A percentile compares a stretch with the other conserved stretches of the same genome.
Evolutionary conservation across 2,888 invertebrate species (phyloP).

Genomic region (Bursaphelenchus okinawaensis): DNA sequence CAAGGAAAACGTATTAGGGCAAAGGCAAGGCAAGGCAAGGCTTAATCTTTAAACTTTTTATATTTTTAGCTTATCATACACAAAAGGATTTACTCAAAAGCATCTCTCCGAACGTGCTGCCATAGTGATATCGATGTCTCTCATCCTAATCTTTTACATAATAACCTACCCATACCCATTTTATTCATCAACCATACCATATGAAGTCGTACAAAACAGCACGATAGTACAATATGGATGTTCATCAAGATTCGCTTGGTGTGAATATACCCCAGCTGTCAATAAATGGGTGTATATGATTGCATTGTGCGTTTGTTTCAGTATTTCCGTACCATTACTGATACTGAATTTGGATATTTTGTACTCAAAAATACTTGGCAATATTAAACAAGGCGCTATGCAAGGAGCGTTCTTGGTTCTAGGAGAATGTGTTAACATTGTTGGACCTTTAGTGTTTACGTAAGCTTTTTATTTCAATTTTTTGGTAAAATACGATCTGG

Average conservation of each 20-base stretch:
- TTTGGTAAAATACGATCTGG: not conserved
- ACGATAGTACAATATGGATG: slow-evolving; percentile 19
- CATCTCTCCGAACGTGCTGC: slow-evolving; percentile 8
- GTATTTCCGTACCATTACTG: slow-evolving; percentile 26
- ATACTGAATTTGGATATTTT: slow-evolving; percentile 34
- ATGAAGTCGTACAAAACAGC: not conserved
- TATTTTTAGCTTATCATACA: slow-evolving; percentile 1
- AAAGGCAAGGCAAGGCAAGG: too few relatives aligned
- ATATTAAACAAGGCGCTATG: slow-evolving; percentile 28
- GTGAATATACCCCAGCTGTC: slow-evolving; percentile 24
- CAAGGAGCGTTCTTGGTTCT: slow-evolving; percentile 28
- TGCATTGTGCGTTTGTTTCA: slow-evolving; percentile 18
- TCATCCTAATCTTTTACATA: slow-evolving; percentile 14
- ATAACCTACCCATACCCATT: slow-evolving; percentile 31
- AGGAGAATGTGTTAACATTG: slow-evolving; percentile 24
- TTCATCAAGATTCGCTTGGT: slow-evolving; percentile 21
- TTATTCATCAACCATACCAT: not conserved
- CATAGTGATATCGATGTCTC: not conserved
- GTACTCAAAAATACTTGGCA: slow-evolving; percentile 33
- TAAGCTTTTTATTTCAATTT: slow-evolving; percentile 12
- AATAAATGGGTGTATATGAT: slow-evolving; percentile 28
- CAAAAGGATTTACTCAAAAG: not conserved
- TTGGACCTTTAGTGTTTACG: slow-evolving; percentile 31
- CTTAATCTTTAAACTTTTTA: slow-evolving; percentile 6
- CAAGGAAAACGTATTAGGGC: too few relatives aligned